Conservation (phyloP, 2,113 vertebrate genomes). For the Pygoscelis antarcticus region DNA sequence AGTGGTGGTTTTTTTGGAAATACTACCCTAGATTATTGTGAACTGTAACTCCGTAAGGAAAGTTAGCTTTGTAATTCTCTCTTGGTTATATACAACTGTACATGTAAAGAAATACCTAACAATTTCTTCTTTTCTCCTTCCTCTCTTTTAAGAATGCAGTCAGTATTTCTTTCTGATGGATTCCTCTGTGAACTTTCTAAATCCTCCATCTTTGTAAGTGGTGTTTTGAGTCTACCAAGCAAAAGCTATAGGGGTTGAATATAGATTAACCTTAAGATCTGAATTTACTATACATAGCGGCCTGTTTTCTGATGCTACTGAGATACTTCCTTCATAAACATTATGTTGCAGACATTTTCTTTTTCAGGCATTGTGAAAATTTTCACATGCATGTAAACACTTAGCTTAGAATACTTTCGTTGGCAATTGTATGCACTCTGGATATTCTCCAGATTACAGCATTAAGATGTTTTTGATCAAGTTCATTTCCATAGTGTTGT, state of each 20-base stretch:
- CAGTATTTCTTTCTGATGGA: not conserved
- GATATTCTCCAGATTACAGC: not conserved
- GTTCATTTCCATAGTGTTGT: not conserved
- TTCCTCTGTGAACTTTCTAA: not conserved
- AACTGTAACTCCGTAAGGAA: not conserved
- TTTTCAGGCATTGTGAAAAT: not conserved
- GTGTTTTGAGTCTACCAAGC: not conserved
- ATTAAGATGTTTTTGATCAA: slow-evolving; percentile 8
- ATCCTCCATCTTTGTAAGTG: not conserved
- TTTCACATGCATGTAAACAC: not conserved
- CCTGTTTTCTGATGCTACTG: not conserved
- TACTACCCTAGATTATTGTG: not conserved
- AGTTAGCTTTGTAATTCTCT: not conserved
- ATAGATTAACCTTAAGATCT: not conserved
- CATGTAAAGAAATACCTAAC: not conserved
- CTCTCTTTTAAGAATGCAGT: not conserved
- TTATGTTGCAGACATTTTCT: not conserved
- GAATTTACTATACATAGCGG: not conserved
- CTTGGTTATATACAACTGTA: not conserved
- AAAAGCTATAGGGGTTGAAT: not conserved
- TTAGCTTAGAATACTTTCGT: not conserved
- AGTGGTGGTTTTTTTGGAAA: accelerated
- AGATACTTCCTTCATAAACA: not conserved
- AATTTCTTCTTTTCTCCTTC: not conserved
- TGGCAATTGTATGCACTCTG: not conserved